Conservation (phyloP, 2,113 vertebrate species). For the Petaurus breviceps region DNA sequence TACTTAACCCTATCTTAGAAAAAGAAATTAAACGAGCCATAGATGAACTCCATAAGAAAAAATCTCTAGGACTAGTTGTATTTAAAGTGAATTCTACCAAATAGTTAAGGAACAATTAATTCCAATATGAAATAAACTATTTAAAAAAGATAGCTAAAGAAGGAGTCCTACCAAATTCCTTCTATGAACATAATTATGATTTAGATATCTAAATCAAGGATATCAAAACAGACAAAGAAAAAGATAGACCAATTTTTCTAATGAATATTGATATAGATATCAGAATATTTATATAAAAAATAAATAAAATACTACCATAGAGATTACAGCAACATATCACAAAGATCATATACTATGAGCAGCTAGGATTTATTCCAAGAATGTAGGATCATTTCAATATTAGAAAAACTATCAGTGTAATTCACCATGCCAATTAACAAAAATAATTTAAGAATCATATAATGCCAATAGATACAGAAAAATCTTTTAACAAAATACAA, state of each 20-base stretch:
- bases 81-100: background rate
- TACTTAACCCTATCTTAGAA: background rate
- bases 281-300: background rate
- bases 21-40: background rate
- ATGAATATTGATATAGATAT: background rate
- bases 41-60: background rate
- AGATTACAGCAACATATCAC: background rate
- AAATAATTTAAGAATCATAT: background rate
- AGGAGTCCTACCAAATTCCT: background rate
- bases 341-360: background rate
- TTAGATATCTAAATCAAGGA: background rate
- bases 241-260: background rate
- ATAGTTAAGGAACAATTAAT: background rate
- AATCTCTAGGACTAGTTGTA: background rate
- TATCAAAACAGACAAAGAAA: background rate
- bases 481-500: too few relatives aligned
- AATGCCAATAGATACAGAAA: background rate
- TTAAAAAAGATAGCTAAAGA: background rate
- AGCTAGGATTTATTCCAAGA: background rate
- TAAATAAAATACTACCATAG: background rate
- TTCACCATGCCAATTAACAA: background rate
- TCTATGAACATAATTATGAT: background rate
- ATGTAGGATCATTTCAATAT: background rate
- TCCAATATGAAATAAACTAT: background rate
- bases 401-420: background rate